Percentiles rank a stretch among this genome's conserved stretches.
phyloP scores from a whole-genome alignment of 2,888 invertebrate species.

The Cataglyphis albicans region DNA sequence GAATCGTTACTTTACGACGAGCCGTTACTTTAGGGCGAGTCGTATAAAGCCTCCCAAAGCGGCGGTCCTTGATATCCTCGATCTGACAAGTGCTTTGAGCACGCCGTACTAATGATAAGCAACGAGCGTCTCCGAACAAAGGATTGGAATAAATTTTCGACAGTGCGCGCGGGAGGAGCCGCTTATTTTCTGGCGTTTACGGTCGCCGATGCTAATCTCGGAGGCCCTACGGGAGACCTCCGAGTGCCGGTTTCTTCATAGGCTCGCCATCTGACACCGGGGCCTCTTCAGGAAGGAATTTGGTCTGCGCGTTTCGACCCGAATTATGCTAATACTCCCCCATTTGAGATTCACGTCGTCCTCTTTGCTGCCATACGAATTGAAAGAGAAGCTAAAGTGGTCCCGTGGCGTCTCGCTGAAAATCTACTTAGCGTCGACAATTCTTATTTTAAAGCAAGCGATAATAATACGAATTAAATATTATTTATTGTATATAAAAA shows the following conservation, averaged over 20 bases:
- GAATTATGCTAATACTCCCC: conserved; percentile 75
- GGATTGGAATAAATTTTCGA: conserved; percentile 78
- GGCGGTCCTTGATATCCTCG: conserved; percentile 50
- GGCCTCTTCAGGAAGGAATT: conserved; percentile 63
- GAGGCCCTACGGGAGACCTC: conserved; percentile 66
- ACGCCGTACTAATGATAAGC: conserved; percentile 77
- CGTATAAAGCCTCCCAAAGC: conserved; percentile 11
- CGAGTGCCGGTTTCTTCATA: conserved; percentile 66
- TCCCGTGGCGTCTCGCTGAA: conserved; percentile 16
- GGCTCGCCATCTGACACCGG: conserved; percentile 72
- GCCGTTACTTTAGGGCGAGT: neutral
- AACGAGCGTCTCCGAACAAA: conserved; percentile 76
- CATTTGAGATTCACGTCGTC: conserved; percentile 60
- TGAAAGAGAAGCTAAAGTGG: conserved; percentile 26
- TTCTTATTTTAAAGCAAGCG: conserved; percentile 1
- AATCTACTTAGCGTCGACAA: conserved; percentile 31
- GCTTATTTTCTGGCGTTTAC: conserved; percentile 76
- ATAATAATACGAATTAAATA: neutral
- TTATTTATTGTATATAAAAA: neutral
- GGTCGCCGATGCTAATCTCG: conserved; percentile 76
- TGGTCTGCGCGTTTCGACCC: conserved; percentile 61
- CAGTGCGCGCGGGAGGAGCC: conserved; percentile 67
- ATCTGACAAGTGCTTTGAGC: conserved; percentile 72
- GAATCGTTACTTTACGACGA: conserved; percentile 63
- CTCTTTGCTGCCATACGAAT: conserved; percentile 44